Evolutionary conservation across 1,140 invertebrate genomes (phyloP).

Genomic region (Calosoma granatense): DNA sequence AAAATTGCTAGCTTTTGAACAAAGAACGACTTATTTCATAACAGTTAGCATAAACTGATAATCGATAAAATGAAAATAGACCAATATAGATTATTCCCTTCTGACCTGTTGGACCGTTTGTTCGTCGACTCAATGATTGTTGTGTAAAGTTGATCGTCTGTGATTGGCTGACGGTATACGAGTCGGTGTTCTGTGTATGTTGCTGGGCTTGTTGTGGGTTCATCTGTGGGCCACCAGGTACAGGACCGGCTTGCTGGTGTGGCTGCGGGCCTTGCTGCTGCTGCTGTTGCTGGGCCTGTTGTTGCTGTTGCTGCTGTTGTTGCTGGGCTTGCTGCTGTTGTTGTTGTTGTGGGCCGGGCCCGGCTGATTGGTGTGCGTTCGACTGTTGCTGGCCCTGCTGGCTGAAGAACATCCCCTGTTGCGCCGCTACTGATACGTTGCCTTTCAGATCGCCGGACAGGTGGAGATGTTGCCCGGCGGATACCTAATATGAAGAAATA

Average conservation of each 20-base stretch:
- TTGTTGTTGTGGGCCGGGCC: slow-evolving; percentile 22
- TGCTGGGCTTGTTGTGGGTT: slow-evolving; percentile 13
- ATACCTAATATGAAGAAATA: slow-evolving; percentile 58
- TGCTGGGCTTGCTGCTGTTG: slow-evolving; percentile 28
- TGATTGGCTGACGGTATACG: slow-evolving; percentile 63
- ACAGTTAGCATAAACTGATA: too few relatives aligned
- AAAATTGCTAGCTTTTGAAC: too few relatives aligned
- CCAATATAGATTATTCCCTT: too few relatives aligned
- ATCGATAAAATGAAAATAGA: too few relatives aligned
- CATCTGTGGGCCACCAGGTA: slow-evolving; percentile 1
- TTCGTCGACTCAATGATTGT: slow-evolving; percentile 48
- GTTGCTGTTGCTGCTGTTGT: slow-evolving; percentile 24
- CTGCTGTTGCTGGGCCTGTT: slow-evolving; percentile 35
- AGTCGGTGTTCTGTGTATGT: slow-evolving; percentile 39
- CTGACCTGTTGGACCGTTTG: slow-evolving; percentile 25
- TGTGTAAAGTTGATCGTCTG: slow-evolving; percentile 78
- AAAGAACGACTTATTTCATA: too few relatives aligned
- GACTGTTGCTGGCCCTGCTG: slow-evolving; percentile 41
- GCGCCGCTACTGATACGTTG: slow-evolving; percentile 61
- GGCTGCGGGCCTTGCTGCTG: slow-evolving; percentile 23
- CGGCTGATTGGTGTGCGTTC: slow-evolving; percentile 19
- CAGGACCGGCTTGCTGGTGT: slow-evolving; percentile 15
- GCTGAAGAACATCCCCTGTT: slow-evolving; percentile 68
- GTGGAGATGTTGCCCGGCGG: slow-evolving; percentile 69
- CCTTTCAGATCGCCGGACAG: slow-evolving; percentile 56